Percentiles rank a stretch among this genome's conserved stretches.
Conservation (phyloP, 2,113 vertebrate genomes). For the Microtus montanus region DNA sequence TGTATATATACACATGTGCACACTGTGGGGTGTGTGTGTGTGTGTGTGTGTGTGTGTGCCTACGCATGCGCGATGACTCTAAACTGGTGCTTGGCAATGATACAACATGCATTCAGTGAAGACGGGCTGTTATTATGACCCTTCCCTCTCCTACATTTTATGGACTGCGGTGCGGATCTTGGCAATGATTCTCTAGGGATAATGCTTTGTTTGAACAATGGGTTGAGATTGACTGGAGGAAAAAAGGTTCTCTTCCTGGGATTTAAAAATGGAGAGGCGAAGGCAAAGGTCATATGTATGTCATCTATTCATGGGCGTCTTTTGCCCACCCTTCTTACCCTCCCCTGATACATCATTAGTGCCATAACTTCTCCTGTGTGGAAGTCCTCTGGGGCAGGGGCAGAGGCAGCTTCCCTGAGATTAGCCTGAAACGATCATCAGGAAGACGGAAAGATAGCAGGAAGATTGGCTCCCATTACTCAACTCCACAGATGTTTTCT, state of each 20-base stretch:
- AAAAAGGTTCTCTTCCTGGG: neutral
- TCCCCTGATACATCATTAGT: neutral
- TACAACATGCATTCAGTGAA: neutral
- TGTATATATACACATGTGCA: neutral
- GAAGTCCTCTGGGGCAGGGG: neutral
- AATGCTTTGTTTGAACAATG: neutral
- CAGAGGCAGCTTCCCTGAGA: neutral
- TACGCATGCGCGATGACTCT: neutral
- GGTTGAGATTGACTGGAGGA: constrained; percentile 13
- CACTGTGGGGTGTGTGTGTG: neutral
- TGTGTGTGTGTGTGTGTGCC: neutral
- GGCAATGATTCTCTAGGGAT: neutral
- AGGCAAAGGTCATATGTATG: no score
- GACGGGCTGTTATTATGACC: neutral
- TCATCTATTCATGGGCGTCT: neutral
- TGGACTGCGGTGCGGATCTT: neutral
- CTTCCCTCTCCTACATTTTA: constrained; percentile 31
- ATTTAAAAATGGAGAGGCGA: neutral
- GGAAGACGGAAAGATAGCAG: neutral
- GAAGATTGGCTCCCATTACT: neutral
- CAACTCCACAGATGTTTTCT: neutral
- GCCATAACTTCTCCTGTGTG: neutral
- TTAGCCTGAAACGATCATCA: neutral
- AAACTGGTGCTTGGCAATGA: neutral
- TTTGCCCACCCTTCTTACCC: neutral